A percentile compares a stretch with the other conserved stretches of the same genome.
Evolutionary conservation across 1,140 invertebrate genomes (phyloP).

Genomic region (Phortica variegata): DNA sequence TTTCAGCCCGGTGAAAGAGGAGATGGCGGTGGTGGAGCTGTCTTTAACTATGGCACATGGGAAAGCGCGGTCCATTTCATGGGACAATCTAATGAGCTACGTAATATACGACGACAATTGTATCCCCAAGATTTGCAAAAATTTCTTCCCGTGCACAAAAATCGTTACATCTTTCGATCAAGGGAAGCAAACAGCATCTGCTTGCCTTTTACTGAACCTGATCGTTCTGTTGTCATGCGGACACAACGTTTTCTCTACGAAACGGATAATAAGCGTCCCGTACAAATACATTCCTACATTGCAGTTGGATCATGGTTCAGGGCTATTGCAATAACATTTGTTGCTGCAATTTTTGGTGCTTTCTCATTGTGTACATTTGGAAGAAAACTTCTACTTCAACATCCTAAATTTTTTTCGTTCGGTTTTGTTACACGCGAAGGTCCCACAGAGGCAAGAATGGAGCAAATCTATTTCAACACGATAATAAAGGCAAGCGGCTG

Average conservation of each 20-base stretch:
- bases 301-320: constrained; percentile 45
- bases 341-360: constrained; percentile 64
- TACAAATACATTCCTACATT: constrained; percentile 66
- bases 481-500: constrained; percentile 75
- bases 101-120: constrained; percentile 64
- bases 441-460: constrained; percentile 64
- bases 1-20: constrained; percentile 56
- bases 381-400: constrained; percentile 65
- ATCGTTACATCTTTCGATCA: constrained; percentile 63
- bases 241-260: constrained; percentile 73
- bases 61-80: constrained; percentile 76
- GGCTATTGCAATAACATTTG: constrained; percentile 57
- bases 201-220: constrained; percentile 73
- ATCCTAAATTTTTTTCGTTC: constrained; percentile 70
- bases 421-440: constrained; percentile 69
- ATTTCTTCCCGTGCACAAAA: constrained; percentile 62
- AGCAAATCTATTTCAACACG: constrained; percentile 65
- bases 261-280: constrained; percentile 66
- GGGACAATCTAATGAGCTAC: constrained; percentile 64
- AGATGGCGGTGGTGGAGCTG: constrained; percentile 21
- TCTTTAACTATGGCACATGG: constrained; percentile 75
- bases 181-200: constrained; percentile 61
- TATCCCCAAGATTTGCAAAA: constrained; percentile 65
- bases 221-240: constrained; percentile 72
- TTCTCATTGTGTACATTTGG: constrained; percentile 67